Base-by-base conservation (phyloP, 2,797 vertebrate genomes). In the Mallotus villosus region DNA sequence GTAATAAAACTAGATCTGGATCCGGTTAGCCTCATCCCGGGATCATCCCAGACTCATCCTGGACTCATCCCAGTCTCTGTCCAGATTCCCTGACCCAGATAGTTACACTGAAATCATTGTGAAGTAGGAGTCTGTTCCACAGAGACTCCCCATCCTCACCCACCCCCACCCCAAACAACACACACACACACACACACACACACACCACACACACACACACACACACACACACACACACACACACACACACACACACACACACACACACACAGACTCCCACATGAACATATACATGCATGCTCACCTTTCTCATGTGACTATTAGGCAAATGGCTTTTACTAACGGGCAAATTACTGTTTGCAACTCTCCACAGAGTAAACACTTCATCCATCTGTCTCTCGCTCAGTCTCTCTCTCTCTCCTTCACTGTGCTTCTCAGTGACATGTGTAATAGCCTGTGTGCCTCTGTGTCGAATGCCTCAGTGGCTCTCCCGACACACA, bases 1-100 rank as follows among this genome's bases (percentile, higher is more conserved):
- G 63, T 75, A 82, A 86, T 80, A 80, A 84, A 81, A 75, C 76
- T 57, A 64, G 9, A n/a, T 55, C 51, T 55, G 19, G 51, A 55
- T n/a, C 19, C 51, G 19, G 51, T n/a, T n/a, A 55, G 19, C 3
- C 5, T 55, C 51, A 55, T 17, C 51, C 51, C 19, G 19, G 51
- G 19, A 4, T 55, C 19, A 19, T 17, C 6, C 51, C 7, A 55
- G 51, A 55, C 4, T 55, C 51, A 55, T 17, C 17, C 51, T n/a
- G 3, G 51, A 19, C 51, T 55, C 51, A n/a, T 4, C 51, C 51
- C 19, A 55, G 19, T 17, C 16, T n/a, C 51, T 11, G 19, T n/a
- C 51, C 19, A 55, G 51, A 55, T 19, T 55, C 51, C 2, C 19
- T 17, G 51, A 55, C 51, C 19, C 51, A 19, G 51, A 55, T 17